phyloP scores from a whole-genome alignment of 2,888 invertebrate species.

The Oscheius sp. region DNA sequence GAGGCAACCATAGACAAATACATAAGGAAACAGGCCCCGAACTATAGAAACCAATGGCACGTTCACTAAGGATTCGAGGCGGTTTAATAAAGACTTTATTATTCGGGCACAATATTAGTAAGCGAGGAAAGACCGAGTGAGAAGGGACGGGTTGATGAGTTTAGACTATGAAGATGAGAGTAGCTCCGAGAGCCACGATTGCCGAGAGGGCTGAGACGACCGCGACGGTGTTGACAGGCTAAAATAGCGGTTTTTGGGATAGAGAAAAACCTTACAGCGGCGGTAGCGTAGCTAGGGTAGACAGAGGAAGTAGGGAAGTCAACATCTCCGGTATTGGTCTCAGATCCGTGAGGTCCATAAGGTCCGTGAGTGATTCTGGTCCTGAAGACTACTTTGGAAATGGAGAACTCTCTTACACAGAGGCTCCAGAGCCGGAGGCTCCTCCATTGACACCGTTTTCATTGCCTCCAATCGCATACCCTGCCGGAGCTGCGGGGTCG shows the following conservation, averaged over 20 bases:
- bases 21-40: not conserved
- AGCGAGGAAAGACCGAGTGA: slow-evolving; percentile 16
- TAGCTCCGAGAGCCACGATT: slow-evolving; percentile 2
- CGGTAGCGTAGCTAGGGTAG: not conserved
- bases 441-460: too few species aligned
- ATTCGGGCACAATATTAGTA: not conserved
- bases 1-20: slow-evolving; percentile 21
- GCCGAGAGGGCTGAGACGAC: slow-evolving; percentile 11
- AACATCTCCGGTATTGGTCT: too few species aligned
- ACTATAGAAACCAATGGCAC: not conserved
- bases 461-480: too few species aligned
- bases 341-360: too few species aligned
- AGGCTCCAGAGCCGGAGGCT: too few species aligned
- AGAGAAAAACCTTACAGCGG: not conserved
- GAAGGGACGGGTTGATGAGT: not conserved
- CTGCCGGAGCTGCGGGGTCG: too few species aligned
- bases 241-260: not conserved
- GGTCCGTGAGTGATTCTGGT: too few species aligned
- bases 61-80: not conserved
- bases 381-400: too few species aligned
- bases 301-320: slow-evolving; percentile 1
- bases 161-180: slow-evolving; percentile 6
- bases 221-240: not conserved
- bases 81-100: slow-evolving; percentile 15
- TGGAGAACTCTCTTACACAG: too few species aligned